Evolutionary conservation across 2,113 vertebrate genomes (phyloP).

Genomic region (Oncorhynchus mykiss): DNA sequence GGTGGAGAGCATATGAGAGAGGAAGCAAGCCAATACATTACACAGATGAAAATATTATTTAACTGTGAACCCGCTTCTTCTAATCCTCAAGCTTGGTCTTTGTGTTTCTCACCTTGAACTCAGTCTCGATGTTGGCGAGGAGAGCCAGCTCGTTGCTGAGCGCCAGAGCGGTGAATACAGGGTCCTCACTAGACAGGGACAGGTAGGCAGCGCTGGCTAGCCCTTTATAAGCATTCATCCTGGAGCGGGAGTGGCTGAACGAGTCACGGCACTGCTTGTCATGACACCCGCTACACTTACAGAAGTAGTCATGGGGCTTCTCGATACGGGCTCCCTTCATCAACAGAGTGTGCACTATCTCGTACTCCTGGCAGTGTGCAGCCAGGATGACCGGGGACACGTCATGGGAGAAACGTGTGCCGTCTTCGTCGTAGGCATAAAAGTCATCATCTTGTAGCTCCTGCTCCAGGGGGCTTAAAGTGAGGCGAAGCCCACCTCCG

Average conservation of each 20-base stretch:
- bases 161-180: slow-evolving; percentile 69
- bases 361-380: slow-evolving; percentile 49
- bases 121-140: slow-evolving; percentile 87
- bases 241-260: slow-evolving; percentile 85
- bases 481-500: slow-evolving; percentile 77
- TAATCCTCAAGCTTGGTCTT: not conserved
- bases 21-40: too few species aligned
- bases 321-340: slow-evolving; percentile 85
- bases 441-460: slow-evolving; percentile 85
- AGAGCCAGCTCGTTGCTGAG: slow-evolving; percentile 87
- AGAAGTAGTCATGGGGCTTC: slow-evolving; percentile 87
- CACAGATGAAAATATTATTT: too few species aligned
- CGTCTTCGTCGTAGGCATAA: slow-evolving; percentile 87
- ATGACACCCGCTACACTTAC: slow-evolving; percentile 81
- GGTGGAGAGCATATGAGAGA: not conserved
- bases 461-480: slow-evolving; percentile 77
- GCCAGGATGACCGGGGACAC: slow-evolving; percentile 49
- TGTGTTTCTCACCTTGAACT: slow-evolving; percentile 81
- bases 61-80: not conserved
- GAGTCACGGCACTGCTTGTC: slow-evolving; percentile 84
- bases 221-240: slow-evolving; percentile 88
- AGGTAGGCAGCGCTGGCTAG: slow-evolving; percentile 86
- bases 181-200: slow-evolving; percentile 86
- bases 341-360: slow-evolving; percentile 78
- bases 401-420: slow-evolving; percentile 68